Base-by-base conservation (phyloP, 2,113 vertebrate genomes). In the Ophthalmolycus amberensis region DNA sequence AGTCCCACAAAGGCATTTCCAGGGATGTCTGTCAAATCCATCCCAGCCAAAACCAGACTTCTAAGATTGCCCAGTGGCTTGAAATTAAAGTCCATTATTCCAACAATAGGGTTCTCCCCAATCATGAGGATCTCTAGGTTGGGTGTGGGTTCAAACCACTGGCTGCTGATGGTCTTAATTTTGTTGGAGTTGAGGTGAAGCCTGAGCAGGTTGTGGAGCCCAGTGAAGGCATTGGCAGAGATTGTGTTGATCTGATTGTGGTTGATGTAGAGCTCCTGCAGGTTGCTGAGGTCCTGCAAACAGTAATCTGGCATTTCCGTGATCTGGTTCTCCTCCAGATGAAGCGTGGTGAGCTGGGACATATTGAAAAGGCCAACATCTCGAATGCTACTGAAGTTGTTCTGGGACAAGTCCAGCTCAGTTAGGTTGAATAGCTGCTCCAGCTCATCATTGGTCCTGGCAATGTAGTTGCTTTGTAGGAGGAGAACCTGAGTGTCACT, bases 121-220 rank as follows among this genome's bases (percentile, higher is more conserved):
- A 99, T 99, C 98, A 99, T 99, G 59, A 99, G 96, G 44, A 99
- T 99, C 91, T 99, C 98, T 54, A 99, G 86, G 85, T 99, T 99
- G 60, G 98, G 97, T 0, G 97, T 99, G 0, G 96, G 96, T 87
- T 98, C 97, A 94, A 99, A 99, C 98, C 98, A 99, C 29, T 96
- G 97, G 83, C 96, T 98, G 80, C 96, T 96, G 16, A 99, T 99
- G 70, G 96, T 93, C 85, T 96, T 96, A 68, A 99, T 90, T 73
- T 95, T 97, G 91, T 99, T 99, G 71, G 98, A 99, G 86, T 99
- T 99, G 44, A 99, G 96, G 85, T 99, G 98, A 38, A 99, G 97
- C 80, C 98, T 95, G 77, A 99, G 92, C 20, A 99, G 95, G 48
- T 96, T 98, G 73, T 93, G 96, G 50, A 99, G 92, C 79, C 98